Conservation (phyloP, 2,888 invertebrate genomes). For the Harmothoe impar region DNA sequence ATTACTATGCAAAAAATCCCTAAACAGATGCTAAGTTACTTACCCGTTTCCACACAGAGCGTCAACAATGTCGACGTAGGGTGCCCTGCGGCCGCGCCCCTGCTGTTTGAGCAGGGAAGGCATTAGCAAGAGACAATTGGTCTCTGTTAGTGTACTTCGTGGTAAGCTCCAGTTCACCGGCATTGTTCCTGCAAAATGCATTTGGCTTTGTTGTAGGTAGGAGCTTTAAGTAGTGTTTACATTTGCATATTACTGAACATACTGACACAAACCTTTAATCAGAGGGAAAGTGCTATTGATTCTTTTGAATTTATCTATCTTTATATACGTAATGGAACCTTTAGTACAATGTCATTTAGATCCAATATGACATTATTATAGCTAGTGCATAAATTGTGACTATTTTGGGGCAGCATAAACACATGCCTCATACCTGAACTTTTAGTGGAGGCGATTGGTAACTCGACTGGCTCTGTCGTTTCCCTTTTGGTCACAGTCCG, state of each 20-base stretch:
- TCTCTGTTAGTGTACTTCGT: conserved; percentile 75
- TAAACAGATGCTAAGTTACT: too few relatives aligned
- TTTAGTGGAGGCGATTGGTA: conserved; percentile 20
- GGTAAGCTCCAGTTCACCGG: conserved; percentile 43
- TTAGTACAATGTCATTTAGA: too few relatives aligned
- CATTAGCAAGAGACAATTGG: conserved; percentile 78
- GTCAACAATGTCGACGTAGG: conserved; percentile 76
- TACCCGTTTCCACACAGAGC: conserved; percentile 75
- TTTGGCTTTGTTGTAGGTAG: background rate
- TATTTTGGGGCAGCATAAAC: too few relatives aligned
- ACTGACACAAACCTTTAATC: too few relatives aligned
- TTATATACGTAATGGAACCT: too few relatives aligned
- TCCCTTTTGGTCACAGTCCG: background rate
- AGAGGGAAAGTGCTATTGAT: too few relatives aligned
- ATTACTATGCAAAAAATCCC: too few relatives aligned
- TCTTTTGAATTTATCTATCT: too few relatives aligned
- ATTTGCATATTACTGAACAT: too few relatives aligned
- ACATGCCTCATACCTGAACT: conserved; percentile 49
- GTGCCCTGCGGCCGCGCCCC: conserved; percentile 71
- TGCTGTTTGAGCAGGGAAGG: conserved; percentile 74
- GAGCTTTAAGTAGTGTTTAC: too few relatives aligned
- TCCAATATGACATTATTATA: too few relatives aligned
- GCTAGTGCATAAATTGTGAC: too few relatives aligned
- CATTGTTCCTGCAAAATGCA: background rate
- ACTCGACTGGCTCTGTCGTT: background rate